Percentiles rank a stretch among this genome's conserved stretches.
phyloP scores from a whole-genome alignment of 2,113 vertebrate genomes.

The Pangasianodon hypophthalmus region DNA sequence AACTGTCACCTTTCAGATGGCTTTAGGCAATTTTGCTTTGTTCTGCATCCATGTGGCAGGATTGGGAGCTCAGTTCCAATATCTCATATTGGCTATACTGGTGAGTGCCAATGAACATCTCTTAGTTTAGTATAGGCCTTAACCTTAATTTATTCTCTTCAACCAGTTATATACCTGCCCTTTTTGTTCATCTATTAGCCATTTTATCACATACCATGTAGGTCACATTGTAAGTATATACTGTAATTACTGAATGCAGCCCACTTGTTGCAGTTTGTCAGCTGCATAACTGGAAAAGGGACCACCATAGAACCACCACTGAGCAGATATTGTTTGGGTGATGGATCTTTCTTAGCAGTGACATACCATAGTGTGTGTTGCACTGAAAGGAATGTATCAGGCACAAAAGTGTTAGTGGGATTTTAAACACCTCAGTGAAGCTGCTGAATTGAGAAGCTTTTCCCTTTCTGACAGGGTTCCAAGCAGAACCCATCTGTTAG shows the following conservation, averaged over 20 bases:
- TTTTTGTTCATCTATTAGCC: not conserved
- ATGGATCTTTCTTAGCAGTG: not conserved
- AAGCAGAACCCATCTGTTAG: not conserved
- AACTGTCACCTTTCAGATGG: constrained; percentile 63
- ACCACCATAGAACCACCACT: not conserved
- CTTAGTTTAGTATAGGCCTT: not conserved
- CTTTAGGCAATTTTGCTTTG: constrained; percentile 75
- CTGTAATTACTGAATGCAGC: not conserved
- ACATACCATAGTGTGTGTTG: not conserved
- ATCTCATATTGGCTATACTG: constrained; percentile 73
- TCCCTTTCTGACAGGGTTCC: not conserved
- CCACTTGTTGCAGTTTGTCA: not conserved
- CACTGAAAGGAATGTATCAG: not conserved
- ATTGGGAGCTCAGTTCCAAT: constrained; percentile 70
- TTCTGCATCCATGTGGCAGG: constrained; percentile 74
- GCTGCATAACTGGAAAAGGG: not conserved
- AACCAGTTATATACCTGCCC: not conserved
- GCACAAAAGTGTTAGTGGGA: not conserved
- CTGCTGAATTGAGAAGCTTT: not conserved
- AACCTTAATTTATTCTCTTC: not conserved
- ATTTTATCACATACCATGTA: not conserved
- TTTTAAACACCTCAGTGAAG: not conserved
- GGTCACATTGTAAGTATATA: not conserved
- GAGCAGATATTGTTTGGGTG: not conserved
- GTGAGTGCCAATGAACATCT: constrained; percentile 56